Evolutionary conservation across 2,888 invertebrate species (phyloP), one percentile per base, ranked within the genome.

Genomic region (Diachrysia chrysitis): DNA sequence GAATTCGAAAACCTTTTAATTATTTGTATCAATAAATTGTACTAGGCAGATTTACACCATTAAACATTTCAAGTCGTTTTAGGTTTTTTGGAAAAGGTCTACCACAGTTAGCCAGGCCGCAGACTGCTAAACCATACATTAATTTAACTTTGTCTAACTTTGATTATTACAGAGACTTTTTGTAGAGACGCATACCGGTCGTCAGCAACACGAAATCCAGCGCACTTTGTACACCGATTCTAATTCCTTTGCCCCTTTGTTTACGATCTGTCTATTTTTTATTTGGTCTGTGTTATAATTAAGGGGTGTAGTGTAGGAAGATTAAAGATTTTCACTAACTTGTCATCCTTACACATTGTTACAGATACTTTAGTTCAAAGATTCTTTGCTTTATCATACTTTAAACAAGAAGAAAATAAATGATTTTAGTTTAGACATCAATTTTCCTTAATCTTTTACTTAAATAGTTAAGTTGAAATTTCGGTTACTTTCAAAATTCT

Each of bases 201-300:
- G 2, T 25, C 2, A 5, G 2, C 25, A 25, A 25, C 25, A 25
- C 5, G 5, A 25, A 25, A 25, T 25, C 25, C 2, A 25, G 25
- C 2, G 25, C 5, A n/a, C n/a, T 5, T 25, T 25, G 25, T 25
- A 25, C 25, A 25, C 25, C 2, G 5, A 2, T 25, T 25, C 25
- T 3, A 25, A 25, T 5, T 5, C 5, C 5, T 3, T 25, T 25
- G 25, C 2, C n/a, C n/a, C 2, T 42, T n/a, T 42, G 0, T 42
- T 5, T n/a, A 0, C 42, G 42, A n/a, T 4, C 42, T n/a, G n/a
- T 42, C 42, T 42, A 42, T 42, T n/a, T 16, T 5, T 6, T 42
- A n/a, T 42, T 42, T n/a, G 7, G n/a, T 42, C 42, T 42, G n/a
- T n/a, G n/a, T 5, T 37, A 54, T 69, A 70, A 70, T 70, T 66